Percentiles rank a stretch among this genome's conserved stretches.
phyloP scores from a whole-genome alignment of 2,797 vertebrate species.

The Vipera latastei region DNA sequence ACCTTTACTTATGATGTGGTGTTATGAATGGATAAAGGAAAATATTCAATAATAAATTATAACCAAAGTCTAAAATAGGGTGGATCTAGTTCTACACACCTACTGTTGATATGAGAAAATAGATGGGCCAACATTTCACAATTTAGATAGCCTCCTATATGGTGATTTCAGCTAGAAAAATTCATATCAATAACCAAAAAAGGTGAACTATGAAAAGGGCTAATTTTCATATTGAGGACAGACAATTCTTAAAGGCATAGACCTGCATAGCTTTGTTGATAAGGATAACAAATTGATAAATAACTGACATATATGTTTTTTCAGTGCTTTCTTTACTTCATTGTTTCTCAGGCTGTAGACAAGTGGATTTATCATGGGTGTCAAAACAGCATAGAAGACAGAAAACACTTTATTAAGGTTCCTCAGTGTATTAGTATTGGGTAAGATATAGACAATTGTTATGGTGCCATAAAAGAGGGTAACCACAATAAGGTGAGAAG shows the following conservation, averaged over 20 bases:
- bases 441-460: constrained; percentile 10
- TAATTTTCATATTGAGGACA: background rate
- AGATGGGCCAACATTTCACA: background rate
- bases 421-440: constrained; percentile 3
- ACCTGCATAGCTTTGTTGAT: background rate
- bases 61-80: background rate
- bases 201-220: background rate
- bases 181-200: background rate
- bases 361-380: constrained; percentile 8
- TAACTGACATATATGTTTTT: background rate
- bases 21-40: background rate
- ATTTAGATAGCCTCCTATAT: background rate
- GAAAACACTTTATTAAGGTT: constrained; percentile 9
- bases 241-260: background rate
- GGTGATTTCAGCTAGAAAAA: background rate
- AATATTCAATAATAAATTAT: background rate
- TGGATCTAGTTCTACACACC: background rate
- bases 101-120: background rate
- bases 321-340: constrained; percentile 13
- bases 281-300: background rate
- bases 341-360: constrained; percentile 14
- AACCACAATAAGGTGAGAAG: constrained; percentile 4
- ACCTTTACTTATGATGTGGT: background rate
- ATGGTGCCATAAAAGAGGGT: constrained; percentile 11
- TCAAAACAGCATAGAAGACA: constrained; percentile 18